Base-by-base conservation (phyloP, 2,113 vertebrate species). In the Cyprinodon tularosa region DNA sequence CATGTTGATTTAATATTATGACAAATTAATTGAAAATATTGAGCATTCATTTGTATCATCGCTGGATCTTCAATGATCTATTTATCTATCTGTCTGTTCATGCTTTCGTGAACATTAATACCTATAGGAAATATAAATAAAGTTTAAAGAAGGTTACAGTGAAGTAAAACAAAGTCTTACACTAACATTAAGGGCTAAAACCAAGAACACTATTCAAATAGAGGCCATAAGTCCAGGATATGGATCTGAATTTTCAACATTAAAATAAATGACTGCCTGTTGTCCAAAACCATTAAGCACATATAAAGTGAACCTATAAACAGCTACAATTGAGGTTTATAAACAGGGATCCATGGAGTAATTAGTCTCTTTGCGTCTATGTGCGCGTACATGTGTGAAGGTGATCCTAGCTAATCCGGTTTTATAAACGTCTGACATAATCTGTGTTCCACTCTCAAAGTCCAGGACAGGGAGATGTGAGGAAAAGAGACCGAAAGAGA, bases 361-460 rank as follows among this genome's bases (percentile, higher is more conserved):
- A 62, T 83, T 39, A 71, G 57, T 77, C 66, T 80, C 37, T 74
- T 60, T 69, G 66, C 42, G 22, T 53, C 59, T 22, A 29, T 66
- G 71, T 70, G 20, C 9, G 40, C 53, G 67, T 65, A 69, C 14
- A 40, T 69, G 83, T 64, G 66, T 89, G 89, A 91, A 91, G 88
- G 91, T 91, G 90, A 92, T 92, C 89, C 86, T 40, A 67, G 89
- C 78, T 94, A 94, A 94, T 93, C 91, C 78, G 80, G 81, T 87
- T 89, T 92, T 88, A 86, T 85, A 91, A 90, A 91, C 82, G 88
- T 90, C 88, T 91, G 84, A 86, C 85, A 92, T 92, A 93, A 93
- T 92, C 91, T 91, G 83, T 81, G 87, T 87, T 86, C 77, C 71
- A 71, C 82, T 84, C 89, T 83, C 86, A 85, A 83, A 40, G 73